Percentiles rank a stretch among this genome's conserved stretches.
phyloP scores from a whole-genome alignment of 2,797 vertebrate genomes.

The Cottoperca gobio region DNA sequence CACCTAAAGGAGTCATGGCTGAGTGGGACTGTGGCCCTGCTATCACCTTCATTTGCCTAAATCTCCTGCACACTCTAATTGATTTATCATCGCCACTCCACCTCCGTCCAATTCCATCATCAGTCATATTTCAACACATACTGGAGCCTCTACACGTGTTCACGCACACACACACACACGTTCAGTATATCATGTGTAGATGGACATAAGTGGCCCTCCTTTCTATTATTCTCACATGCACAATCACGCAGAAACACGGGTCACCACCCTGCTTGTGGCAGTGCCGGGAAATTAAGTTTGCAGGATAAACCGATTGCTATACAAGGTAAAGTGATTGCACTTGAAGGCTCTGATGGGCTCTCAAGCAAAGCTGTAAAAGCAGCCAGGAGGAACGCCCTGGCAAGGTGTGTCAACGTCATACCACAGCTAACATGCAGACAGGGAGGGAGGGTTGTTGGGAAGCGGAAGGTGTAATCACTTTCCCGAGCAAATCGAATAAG shows the following conservation, averaged over 20 bases:
- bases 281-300: slow-evolving; percentile 26
- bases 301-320: slow-evolving; percentile 35
- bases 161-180: neutral
- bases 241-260: neutral
- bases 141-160: neutral
- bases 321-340: slow-evolving; percentile 43
- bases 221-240: slow-evolving; percentile 38
- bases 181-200: neutral
- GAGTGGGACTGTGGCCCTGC: slow-evolving; percentile 56
- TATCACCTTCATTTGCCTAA: slow-evolving; percentile 70
- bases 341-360: slow-evolving; percentile 31
- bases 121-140: slow-evolving; percentile 47
- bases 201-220: neutral
- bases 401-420: slow-evolving; percentile 41
- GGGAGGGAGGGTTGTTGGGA: slow-evolving; percentile 20
- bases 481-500: slow-evolving; percentile 71
- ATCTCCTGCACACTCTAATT: slow-evolving; percentile 69
- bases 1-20: slow-evolving; percentile 52
- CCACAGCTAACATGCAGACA: slow-evolving; percentile 17
- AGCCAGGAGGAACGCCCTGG: slow-evolving; percentile 15
- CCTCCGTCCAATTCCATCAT: slow-evolving; percentile 59
- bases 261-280: neutral
- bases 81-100: slow-evolving; percentile 73
- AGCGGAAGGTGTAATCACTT: slow-evolving; percentile 70
- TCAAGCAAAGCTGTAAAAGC: slow-evolving; percentile 21